phyloP scores from a whole-genome alignment of 2,113 vertebrate genomes.

The Indicator indicator region DNA sequence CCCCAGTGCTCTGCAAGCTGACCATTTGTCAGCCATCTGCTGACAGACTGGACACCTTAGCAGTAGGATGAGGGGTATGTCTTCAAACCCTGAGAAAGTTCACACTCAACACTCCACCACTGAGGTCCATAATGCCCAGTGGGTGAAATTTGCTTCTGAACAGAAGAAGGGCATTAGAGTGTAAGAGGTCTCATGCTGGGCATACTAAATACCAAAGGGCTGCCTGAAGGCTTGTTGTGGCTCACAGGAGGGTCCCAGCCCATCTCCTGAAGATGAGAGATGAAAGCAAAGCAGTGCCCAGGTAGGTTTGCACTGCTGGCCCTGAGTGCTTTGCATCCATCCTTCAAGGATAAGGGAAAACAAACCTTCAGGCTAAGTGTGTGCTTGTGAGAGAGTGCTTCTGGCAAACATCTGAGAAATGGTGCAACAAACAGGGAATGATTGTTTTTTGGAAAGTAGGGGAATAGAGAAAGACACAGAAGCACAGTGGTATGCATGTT shows the following conservation, averaged over 20 bases:
- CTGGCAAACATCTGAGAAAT: neutral
- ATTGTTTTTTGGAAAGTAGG: neutral
- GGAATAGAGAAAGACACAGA: neutral
- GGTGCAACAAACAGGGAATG: neutral
- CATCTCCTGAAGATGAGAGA: neutral
- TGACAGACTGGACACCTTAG: neutral
- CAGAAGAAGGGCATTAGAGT: neutral
- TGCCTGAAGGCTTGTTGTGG: neutral
- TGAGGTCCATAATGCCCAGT: neutral
- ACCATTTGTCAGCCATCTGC: neutral
- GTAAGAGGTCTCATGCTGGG: fast-evolving
- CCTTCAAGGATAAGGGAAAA: neutral
- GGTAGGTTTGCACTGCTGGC: neutral
- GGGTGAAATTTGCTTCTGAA: neutral
- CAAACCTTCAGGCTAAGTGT: neutral
- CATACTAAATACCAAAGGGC: neutral
- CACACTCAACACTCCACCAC: neutral
- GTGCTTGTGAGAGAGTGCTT: fast-evolving
- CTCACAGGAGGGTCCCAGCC: neutral
- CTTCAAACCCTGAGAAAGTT: neutral
- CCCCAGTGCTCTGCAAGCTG: neutral
- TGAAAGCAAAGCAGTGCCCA: neutral
- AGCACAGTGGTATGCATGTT: neutral
- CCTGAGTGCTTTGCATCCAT: neutral
- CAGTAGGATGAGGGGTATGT: neutral